Evolutionary conservation across 2,888 invertebrate genomes (phyloP), one percentile per base, ranked within the genome.

Genomic region (Eristalinus aeneus): DNA sequence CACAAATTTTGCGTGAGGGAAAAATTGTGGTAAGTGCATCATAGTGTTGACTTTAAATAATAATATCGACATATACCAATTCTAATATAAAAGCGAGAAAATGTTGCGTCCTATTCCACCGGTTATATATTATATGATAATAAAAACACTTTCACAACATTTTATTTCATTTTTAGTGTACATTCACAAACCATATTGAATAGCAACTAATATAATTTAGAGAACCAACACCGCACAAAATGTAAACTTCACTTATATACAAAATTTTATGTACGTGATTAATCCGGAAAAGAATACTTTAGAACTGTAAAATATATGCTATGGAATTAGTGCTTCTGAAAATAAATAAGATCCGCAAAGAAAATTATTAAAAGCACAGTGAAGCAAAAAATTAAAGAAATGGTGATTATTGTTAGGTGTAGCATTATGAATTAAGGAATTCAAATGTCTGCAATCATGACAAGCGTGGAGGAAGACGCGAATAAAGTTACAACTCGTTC

Each of bases 31-130:
- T 53, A 64, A 27, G 46, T 72, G 69, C 32, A 22, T 68, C 11
- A 22, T 34, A 61, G 39, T 39, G 34, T 36, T 12, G 0, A 65
- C 31, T 6, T 39, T 46, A 73, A 36, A 8, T 65, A 63, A 22
- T 27, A 22, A 32, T 58, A 11, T 54, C 56, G 36, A 32, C 23
- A 54, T 75, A 79, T n/a, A 76, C 36, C 32, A 85, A 80, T 77
- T 32, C 74, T 74, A 72, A 78, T 39, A 73, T 74, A 75, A 78
- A 86, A 86, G 82, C 77, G 61, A 82, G 69, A 86, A 86, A 86
- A 86, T 86, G 86, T 86, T 86, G 86, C 86, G 86, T 77, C 77
- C 69, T 67, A 71, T 74, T 65, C 34, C 32, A 78, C 73, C 82
- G 63, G 31, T 58, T 46, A 31, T 9, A 60, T 56, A 23, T 56